Base-by-base conservation (phyloP, 2,113 vertebrate species). In the Ophiodon elongatus region DNA sequence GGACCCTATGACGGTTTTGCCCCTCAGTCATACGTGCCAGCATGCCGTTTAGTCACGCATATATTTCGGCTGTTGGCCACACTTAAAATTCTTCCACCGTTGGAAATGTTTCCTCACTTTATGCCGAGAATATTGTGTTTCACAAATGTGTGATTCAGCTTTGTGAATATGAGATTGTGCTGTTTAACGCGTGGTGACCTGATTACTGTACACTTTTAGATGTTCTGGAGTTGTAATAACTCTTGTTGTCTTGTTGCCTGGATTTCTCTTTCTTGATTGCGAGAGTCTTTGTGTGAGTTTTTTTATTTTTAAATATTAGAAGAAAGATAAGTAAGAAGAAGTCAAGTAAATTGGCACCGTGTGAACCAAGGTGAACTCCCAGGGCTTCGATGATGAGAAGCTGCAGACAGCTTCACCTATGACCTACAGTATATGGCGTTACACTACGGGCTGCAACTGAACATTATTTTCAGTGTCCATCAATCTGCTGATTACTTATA, bases 41-140 rank as follows among this genome's bases (percentile, higher is more conserved):
- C 84, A 79, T 27, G 79, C 65, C 68, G 83, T 91, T 89, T 85
- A 82, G 86, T 93, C 92, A 93, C 89, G 76, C 87, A 89, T 86
- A 81, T 74, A 73, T 69, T 80, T 72, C 31, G 76, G 59, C 60
- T 71, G 76, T 83, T 85, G 76, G 73, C 57, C 25, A 76, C 81
- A 65, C 67, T 75, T 27, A 17, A 15, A 80, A 78, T 76, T 59
- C 56, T 27, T 15, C 70, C 67, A 33, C 43, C 41, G 29, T 68
- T 79, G 35, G 25, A 71, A 73, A 56, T 60, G 23, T 70, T 85
- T 59, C 39, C 25, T 73, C 14, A 5, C 27, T 63, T 56, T 27
- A 68, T 21, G 45, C 7, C 41, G 6, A 39, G 45, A 82, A 75
- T 67, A 31, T 27, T n/a, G 35, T 67, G 70, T 77, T 37, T 31